Base-by-base conservation (phyloP, 2,797 vertebrate genomes). In the Centroberyx gerrardi region DNA sequence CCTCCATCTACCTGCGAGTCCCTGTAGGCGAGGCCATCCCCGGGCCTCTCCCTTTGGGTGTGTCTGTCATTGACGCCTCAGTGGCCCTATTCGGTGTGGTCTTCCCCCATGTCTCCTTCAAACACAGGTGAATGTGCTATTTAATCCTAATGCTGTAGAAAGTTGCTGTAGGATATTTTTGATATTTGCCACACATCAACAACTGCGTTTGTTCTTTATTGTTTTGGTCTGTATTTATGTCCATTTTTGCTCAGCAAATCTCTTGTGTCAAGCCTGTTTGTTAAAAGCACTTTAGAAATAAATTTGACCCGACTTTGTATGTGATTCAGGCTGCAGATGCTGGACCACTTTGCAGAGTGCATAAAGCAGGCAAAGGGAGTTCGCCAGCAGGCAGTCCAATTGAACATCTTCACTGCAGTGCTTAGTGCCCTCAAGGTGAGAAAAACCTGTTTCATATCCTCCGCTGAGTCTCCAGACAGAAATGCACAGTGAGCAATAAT, bases 331-430 rank as follows among this genome's bases (percentile, higher is more conserved):
- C 93, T 99, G 68, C 98, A 99, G 86, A 99, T 99, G 98, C 93
- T 99, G 80, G 98, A 99, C 92, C 98, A 99, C 90, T 99, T 99
- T 95, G 98, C 98, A 10, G 98, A 99, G 90, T 99, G 98, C 84
- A 97, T 99, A 79, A 99, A 99, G 88, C 98, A 99, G 91, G 98
- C 98, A 49, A 99, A 99, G 94, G 98, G 98, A 62, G 96, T 99
- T 84, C 96, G 98, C 53, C 98, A 99, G 89, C 98, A 99, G 90
- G 97, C 98, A 1, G 98, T 99, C 63, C 98, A 99, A 82, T 95
- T 99, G 48, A 99, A 99, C 92, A 99, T 99, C 80, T 99, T 99
- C 78, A 99, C 98, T 61, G 98, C 98, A 62, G 98, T 99, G 64
- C 97, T 99, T 46, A 99, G 98, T 88, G 98, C 98, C 54, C 94